phyloP scores from a whole-genome alignment of 2,888 invertebrate genomes.

The Biston betularia region DNA sequence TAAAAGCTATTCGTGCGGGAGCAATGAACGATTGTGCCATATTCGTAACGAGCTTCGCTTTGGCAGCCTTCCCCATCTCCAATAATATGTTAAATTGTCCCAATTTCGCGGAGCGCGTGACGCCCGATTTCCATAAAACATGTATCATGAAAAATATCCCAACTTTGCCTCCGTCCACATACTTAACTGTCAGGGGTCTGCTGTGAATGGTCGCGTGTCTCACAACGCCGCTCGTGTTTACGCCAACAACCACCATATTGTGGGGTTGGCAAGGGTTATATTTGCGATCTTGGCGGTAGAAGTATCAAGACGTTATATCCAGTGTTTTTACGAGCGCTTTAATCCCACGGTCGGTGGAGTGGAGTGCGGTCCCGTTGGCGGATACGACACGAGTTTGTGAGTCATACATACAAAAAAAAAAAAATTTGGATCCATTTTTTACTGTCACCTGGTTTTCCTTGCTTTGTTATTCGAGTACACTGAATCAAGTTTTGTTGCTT shows the following conservation, averaged over 20 bases:
- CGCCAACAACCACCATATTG: conserved; percentile 44
- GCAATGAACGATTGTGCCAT: conserved; percentile 17
- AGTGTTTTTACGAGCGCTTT: conserved; percentile 80
- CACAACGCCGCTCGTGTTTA: conserved; percentile 7
- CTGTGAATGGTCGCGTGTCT: conserved; percentile 36
- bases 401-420: too few species aligned
- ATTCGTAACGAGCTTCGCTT: conserved; percentile 14
- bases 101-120: conserved; percentile 17
- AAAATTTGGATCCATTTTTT: too few species aligned
- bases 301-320: conserved; percentile 81
- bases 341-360: conserved; percentile 71
- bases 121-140: conserved; percentile 20
- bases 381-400: conserved; percentile 39
- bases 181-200: conserved; percentile 24
- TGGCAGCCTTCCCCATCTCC: conserved; percentile 19
- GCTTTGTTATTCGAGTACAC: too few species aligned
- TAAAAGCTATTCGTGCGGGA: not conserved
- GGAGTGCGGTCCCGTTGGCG: conserved; percentile 52
- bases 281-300: conserved; percentile 52
- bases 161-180: conserved; percentile 28
- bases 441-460: too few species aligned
- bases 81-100: conserved; percentile 21
- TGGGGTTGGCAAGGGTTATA: conserved; percentile 39
- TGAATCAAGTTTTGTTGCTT: too few species aligned
- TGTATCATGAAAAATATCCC: conserved; percentile 23